phyloP scores from a whole-genome alignment of 2,888 invertebrate genomes.

The Polylopha cassiicola region DNA sequence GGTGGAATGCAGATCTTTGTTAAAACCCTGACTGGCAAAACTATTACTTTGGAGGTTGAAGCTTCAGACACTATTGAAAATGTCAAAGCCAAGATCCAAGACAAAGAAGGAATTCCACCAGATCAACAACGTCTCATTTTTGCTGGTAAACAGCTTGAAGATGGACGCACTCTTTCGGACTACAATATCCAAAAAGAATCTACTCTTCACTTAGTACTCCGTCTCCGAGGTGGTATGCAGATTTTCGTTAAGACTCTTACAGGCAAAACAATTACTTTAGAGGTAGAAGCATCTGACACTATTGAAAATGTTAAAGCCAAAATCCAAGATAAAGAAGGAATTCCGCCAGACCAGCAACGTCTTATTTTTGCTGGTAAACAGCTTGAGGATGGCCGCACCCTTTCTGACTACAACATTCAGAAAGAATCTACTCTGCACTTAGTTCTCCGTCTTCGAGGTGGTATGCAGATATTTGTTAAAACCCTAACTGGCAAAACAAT shows the following conservation, averaged over 20 bases:
- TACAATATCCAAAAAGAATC: constrained; percentile 28
- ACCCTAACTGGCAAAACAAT: constrained; percentile 55
- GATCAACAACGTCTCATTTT: constrained; percentile 28
- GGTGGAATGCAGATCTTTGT: constrained; percentile 30
- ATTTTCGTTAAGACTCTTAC: constrained; percentile 25
- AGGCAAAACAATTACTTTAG: constrained; percentile 25
- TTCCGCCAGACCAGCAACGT: constrained; percentile 56
- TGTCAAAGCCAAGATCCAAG: constrained; percentile 27
- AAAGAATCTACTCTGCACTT: constrained; percentile 59
- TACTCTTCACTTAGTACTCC: constrained; percentile 21
- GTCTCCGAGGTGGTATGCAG: constrained; percentile 25
- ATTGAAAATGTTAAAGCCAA: constrained; percentile 61
- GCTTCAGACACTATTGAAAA: constrained; percentile 27
- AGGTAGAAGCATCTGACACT: constrained; percentile 33
- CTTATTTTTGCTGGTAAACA: constrained; percentile 58
- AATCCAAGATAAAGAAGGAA: constrained; percentile 56
- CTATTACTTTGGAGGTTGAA: constrained; percentile 27
- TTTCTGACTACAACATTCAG: constrained; percentile 61
- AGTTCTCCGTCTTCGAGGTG: constrained; percentile 54
- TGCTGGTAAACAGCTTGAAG: constrained; percentile 27
- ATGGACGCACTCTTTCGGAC: constrained; percentile 26
- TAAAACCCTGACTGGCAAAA: constrained; percentile 27
- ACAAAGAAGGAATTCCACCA: constrained; percentile 28
- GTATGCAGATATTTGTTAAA: constrained; percentile 58
- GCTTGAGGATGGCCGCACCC: constrained; percentile 56